These are phyloP conservation scores for Danio kyathit DNA, from an alignment of 2,797 vertebrate genomes.

Conservation along the genomic window DNA sequence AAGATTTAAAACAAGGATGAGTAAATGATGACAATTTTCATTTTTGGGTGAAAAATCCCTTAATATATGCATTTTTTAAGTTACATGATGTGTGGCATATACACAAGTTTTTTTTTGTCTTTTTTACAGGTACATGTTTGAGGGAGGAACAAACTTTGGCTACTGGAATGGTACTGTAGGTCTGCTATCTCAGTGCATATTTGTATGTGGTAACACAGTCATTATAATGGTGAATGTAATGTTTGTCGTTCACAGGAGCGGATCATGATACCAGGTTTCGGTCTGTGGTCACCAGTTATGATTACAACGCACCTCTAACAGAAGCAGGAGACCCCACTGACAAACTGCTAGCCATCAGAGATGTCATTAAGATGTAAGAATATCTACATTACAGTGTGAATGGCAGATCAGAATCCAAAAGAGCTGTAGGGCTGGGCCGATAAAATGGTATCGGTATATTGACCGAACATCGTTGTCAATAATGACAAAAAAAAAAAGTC, in stretches of 20 bases:
- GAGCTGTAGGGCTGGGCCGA: no score
- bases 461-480: no score
- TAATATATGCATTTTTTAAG: neutral
- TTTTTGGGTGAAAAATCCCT: no score
- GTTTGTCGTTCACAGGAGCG: conserved; percentile 80
- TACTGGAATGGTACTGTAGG: conserved; percentile 92
- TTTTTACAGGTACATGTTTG: conserved; percentile 95
- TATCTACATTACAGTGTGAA: neutral
- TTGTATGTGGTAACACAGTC: neutral
- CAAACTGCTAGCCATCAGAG: conserved; percentile 90
- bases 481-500: no score
- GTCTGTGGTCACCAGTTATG: conserved; percentile 96
- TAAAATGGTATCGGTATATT: no score
- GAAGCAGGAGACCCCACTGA: conserved; percentile 95
- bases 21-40: no score
- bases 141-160: conserved; percentile 96
- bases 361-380: conserved; percentile 85
- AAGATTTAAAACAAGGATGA: no score
- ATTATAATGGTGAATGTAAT: neutral
- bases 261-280: conserved; percentile 88
- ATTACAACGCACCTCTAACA: conserved; percentile 93
- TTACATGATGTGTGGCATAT: neutral
- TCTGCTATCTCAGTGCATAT: neutral
- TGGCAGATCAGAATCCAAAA: neutral
- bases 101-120: neutral